A percentile compares a stretch with the other conserved stretches of the same genome.
phyloP scores from a whole-genome alignment of 2,888 invertebrate genomes.

The Lacanobia wlatinum region DNA sequence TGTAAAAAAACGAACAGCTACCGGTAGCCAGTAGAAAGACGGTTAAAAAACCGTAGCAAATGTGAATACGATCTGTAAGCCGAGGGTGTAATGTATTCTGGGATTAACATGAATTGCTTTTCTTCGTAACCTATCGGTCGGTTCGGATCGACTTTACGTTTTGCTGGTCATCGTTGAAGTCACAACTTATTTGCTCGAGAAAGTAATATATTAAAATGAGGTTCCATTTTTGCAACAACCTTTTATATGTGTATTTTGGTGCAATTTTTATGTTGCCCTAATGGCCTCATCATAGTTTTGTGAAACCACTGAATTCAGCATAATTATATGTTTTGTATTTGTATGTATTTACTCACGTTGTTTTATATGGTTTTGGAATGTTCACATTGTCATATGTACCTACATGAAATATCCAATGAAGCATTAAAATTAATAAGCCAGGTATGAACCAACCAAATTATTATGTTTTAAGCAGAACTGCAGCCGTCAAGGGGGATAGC shows the following conservation, averaged over 20 bases:
- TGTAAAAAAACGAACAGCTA: slow-evolving; percentile 59
- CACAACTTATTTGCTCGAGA: slow-evolving; percentile 11
- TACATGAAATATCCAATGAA: neutral
- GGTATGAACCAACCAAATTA: slow-evolving; percentile 35
- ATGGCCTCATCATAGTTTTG: neutral
- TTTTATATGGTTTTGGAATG: neutral
- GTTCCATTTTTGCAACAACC: neutral
- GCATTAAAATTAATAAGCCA: slow-evolving; percentile 26
- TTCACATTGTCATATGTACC: too few species aligned
- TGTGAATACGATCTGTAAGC: slow-evolving; percentile 50
- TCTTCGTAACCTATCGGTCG: slow-evolving; percentile 35
- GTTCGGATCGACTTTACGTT: slow-evolving; percentile 18
- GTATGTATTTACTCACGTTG: neutral
- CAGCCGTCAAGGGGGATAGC: slow-evolving; percentile 30
- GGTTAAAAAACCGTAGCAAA: slow-evolving; percentile 63
- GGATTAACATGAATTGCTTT: slow-evolving; percentile 63
- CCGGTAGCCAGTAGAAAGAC: slow-evolving; percentile 55
- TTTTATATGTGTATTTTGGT: too few species aligned
- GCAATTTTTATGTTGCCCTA: too few species aligned
- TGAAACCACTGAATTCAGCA: neutral
- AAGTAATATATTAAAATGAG: neutral
- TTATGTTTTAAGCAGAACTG: slow-evolving; percentile 26
- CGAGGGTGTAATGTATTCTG: slow-evolving; percentile 60
- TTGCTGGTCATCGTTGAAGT: slow-evolving; percentile 46
- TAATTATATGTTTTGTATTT: neutral